Base-by-base conservation (phyloP, 92 coral and sea anemone genomes). In the Zoanthus sociatus region DNA sequence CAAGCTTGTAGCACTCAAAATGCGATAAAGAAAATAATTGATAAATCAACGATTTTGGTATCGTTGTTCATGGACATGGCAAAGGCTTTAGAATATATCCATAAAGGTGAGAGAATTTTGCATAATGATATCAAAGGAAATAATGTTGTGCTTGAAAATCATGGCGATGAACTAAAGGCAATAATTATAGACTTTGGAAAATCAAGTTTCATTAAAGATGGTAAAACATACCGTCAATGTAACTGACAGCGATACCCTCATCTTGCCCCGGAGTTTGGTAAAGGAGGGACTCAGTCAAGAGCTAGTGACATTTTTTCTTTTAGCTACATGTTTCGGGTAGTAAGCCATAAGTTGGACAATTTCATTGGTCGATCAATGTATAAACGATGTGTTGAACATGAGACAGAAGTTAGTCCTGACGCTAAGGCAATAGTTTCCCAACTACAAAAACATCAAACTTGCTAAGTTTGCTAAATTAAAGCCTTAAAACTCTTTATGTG, bases 231-330 rank as follows among this genome's bases (percentile, higher is more conserved):
- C n/a, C n/a, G n/a, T n/a, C n/a, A n/a, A n/a, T n/a, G n/a, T n/a
- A n/a, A n/a, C n/a, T n/a, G n/a, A n/a, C n/a, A n/a, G n/a, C n/a
- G n/a, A n/a, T n/a, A n/a, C n/a, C n/a, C 60, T 16, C 78, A 74
- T 48, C 78, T 74, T 44, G 78, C 78, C 21, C 78, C 78, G 15
- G 78, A 74, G 55, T 45, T 74, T 17, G 31, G 21, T 4, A 20
- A 45, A 13, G 78, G 54, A 14, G 55, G 58, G 42, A 31, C 44
- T 10, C 78, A 45, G 46, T 74, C 78, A 74, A 12, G 5, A n/a
- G 78, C 60, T 17, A 74, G 78, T 8, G 78, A 74, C 37, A 45
- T 74, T 11, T 74, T 47, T 74, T 74, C 78, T 15, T 74, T 74
- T 45, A 30, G 60, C 46, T 74, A 15, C 26, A 74, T 15, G 55